These are phyloP conservation scores for Heteromyza rotundicornis DNA, from an alignment of 2,888 invertebrate genomes.

Conservation along the genomic window DNA sequence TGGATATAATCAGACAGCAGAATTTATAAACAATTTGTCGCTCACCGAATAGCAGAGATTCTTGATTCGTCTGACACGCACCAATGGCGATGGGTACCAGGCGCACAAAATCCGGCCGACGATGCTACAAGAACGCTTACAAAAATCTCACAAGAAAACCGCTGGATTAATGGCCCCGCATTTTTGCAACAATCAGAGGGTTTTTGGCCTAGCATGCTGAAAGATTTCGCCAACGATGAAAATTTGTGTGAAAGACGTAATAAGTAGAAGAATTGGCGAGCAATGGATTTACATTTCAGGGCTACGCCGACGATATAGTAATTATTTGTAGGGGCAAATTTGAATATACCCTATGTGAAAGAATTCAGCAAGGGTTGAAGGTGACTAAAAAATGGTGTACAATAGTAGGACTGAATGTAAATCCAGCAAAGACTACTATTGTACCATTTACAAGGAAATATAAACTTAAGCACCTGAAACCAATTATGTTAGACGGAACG, in stretches of 20 bases:
- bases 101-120: neutral
- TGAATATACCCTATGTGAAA: too few species aligned
- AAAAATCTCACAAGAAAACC: neutral
- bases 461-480: too few species aligned
- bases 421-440: too few species aligned
- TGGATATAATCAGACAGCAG: neutral
- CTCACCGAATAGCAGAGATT: neutral
- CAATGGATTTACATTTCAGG: too few species aligned
- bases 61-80: neutral
- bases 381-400: too few species aligned
- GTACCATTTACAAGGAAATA: too few species aligned
- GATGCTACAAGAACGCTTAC: neutral
- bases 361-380: too few species aligned
- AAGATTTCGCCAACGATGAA: neutral
- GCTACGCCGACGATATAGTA: too few species aligned
- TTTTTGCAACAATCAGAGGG: neutral
- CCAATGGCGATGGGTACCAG: neutral
- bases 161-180: neutral
- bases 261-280: too few species aligned
- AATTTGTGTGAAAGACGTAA: neutral
- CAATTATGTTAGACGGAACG: too few species aligned
- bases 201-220: neutral
- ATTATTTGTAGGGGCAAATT: too few species aligned
- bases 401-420: too few species aligned
- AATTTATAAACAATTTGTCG: neutral